Base-by-base conservation (phyloP, 1,140 invertebrate genomes). In the Dermatophagoides farinae region DNA sequence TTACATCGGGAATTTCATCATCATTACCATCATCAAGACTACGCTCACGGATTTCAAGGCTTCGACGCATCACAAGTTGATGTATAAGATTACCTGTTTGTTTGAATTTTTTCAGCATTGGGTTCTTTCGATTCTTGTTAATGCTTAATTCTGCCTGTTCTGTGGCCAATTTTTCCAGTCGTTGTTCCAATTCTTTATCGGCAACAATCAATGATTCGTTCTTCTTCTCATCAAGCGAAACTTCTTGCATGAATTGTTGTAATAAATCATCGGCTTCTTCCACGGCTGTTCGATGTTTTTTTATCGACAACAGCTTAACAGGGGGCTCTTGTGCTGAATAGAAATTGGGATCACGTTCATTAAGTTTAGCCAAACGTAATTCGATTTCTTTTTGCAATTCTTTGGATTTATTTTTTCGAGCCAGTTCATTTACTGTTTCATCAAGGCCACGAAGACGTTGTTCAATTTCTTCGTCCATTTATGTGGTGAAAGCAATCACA, bases 291-390 rank as follows among this genome's bases (percentile, higher is more conserved):
- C 14, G 11, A 14, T n/a, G 1, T 23, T 31, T 20, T n/a, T 52
- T 43, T 37, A 55, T 44, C 11, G 18, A 49, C 1, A 37, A 16
- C 16, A 47, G 14, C 23, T 57, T 40, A 18, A 66, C 64, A 12
- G 63, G 65, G 25, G 65, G 63, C n/a, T 55, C 53, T 20, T 14
- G 12, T 25, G 55, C 51, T 20, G 53, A 62, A 47, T 66, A 66
- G 16, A 46, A 57, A 20, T 51, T 39, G 9, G 64, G 64, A 55
- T 65, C 62, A 50, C 63, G 63, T 43, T 62, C 61, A 53, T 61
- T 65, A 9, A 65, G 38, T 37, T 57, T 63, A 22, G 64, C 64
- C 12, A 65, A 40, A 25, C 64, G 61, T 53, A 64, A 62, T 60
- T 62, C 62, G 41, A 65, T 62, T 62, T 64, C 64, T 38, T 60